Evolutionary conservation across 2,113 vertebrate species (phyloP).

Genomic region (Emydura subglobosa): DNA sequence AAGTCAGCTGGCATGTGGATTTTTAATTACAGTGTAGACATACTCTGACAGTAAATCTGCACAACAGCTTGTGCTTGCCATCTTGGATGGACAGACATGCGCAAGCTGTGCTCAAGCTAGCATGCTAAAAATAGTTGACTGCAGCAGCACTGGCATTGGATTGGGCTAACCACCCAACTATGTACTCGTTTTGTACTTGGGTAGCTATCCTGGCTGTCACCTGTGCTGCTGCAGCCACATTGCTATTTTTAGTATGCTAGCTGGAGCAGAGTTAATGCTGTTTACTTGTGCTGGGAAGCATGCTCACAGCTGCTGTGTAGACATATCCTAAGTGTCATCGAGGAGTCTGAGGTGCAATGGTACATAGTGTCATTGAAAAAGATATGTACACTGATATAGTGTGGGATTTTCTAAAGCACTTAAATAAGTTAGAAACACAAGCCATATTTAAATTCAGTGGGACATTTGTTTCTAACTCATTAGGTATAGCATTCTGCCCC

Average conservation of each 20-base stretch:
- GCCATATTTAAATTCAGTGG: background rate
- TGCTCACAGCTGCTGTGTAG: background rate
- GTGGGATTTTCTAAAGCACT: background rate
- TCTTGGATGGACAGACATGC: background rate
- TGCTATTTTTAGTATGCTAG: background rate
- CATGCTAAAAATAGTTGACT: background rate
- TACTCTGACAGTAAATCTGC: background rate
- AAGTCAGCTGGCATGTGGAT: background rate
- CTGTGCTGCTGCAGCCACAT: background rate
- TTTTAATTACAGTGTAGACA: background rate
- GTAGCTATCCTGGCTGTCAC: background rate
- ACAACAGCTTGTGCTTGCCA: background rate
- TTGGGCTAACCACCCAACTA: background rate
- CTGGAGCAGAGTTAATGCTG: background rate
- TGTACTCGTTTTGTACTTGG: background rate
- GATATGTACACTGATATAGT: background rate
- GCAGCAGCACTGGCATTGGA: background rate
- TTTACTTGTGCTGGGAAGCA: background rate
- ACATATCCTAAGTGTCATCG: background rate
- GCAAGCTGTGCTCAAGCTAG: background rate
- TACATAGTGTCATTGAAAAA: background rate
- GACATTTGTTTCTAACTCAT: background rate
- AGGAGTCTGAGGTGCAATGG: background rate
- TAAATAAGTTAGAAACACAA: background rate
- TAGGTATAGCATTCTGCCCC: background rate